These are phyloP conservation scores for Dendroctonus ponderosae DNA, from an alignment of 1,140 invertebrate species.

Conservation along the genomic window DNA sequence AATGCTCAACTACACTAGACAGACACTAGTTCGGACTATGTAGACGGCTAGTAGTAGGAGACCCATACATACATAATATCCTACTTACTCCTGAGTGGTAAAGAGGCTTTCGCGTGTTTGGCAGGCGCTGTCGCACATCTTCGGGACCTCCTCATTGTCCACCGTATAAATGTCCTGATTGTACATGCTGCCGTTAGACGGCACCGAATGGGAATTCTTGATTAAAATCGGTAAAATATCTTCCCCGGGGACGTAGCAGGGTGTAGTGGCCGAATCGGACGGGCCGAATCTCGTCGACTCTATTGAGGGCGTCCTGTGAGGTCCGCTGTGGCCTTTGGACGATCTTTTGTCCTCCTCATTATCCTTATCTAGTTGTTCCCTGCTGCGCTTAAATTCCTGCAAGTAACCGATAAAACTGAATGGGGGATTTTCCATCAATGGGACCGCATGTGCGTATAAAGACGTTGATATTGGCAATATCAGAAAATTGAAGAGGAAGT, in stretches of 20 bases:
- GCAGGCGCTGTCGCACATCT: conserved; percentile 75
- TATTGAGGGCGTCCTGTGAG: conserved; percentile 44
- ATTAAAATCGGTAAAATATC: conserved; percentile 53
- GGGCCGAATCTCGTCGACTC: conserved; percentile 44
- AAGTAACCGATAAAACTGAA: conserved; percentile 35
- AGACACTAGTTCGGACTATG: background rate
- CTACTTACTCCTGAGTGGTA: conserved; percentile 49
- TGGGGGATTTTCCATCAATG: background rate
- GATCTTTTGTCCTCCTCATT: conserved; percentile 62
- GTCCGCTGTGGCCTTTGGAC: conserved; percentile 37
- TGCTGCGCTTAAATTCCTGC: conserved; percentile 70
- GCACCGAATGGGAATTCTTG: conserved; percentile 42
- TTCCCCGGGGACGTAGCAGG: conserved; percentile 55
- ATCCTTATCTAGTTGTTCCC: conserved; percentile 63
- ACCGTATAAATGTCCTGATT: conserved; percentile 44
- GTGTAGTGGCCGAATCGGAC: conserved; percentile 39
- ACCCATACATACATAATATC: too few species aligned
- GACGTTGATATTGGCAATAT: too few species aligned
- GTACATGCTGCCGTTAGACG: conserved; percentile 45
- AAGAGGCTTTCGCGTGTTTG: conserved; percentile 77
- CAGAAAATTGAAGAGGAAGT: too few species aligned
- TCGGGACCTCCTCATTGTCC: conserved; percentile 55
- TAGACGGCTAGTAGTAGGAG: too few species aligned
- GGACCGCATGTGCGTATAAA: background rate
- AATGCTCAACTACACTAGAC: background rate